Conservation (phyloP, 2,797 vertebrate genomes). For the Perodicticus potto region DNA sequence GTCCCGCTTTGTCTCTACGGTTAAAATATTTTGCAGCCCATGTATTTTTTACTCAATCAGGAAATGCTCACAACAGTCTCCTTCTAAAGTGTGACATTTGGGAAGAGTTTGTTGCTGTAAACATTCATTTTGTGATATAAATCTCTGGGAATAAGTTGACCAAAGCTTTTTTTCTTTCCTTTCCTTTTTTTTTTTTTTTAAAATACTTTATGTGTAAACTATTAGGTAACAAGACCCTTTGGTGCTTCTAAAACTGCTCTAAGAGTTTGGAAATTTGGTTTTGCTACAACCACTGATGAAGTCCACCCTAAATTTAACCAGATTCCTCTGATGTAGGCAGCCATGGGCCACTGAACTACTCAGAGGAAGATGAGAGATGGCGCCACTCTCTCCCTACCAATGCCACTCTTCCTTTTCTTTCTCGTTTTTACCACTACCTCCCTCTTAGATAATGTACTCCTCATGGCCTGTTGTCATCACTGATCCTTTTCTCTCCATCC, state of each 20-base stretch:
- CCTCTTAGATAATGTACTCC: background rate
- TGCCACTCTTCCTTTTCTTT: background rate
- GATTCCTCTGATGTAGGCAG: background rate
- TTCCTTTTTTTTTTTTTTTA: background rate
- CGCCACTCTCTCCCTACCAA: background rate
- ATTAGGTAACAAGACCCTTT: background rate
- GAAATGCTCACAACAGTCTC: background rate
- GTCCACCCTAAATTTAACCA: background rate
- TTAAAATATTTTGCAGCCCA: slow-evolving; percentile 26
- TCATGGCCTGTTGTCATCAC: background rate
- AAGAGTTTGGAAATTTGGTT: background rate
- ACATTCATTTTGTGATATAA: slow-evolving; percentile 10
- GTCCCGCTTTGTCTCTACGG: background rate
- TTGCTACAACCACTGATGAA: background rate
- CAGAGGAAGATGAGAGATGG: background rate
- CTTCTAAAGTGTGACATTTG: background rate
- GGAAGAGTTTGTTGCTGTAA: slow-evolving; percentile 4
- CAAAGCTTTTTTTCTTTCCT: background rate
- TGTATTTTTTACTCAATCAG: background rate
- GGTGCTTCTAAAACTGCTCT: background rate
- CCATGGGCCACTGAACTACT: background rate
- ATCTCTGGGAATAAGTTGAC: background rate
- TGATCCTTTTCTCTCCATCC: background rate
- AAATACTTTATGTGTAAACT: background rate
- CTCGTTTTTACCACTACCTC: background rate